A percentile compares a stretch with the other conserved stretches of the same genome.
Evolutionary conservation across 1,140 invertebrate genomes (phyloP).

Genomic region (Hirudo medicinalis): DNA sequence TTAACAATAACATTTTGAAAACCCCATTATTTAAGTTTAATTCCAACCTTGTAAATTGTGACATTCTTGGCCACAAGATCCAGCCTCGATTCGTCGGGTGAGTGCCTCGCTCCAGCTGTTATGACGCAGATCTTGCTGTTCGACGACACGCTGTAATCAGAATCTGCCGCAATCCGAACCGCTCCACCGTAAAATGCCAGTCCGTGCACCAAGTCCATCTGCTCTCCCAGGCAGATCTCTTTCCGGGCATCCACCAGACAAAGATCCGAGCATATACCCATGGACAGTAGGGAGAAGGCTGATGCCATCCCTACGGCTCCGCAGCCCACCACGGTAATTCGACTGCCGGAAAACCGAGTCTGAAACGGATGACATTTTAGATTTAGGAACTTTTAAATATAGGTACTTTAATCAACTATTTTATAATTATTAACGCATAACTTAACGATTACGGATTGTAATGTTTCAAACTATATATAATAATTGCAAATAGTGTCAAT

Average conservation of each 20-base stretch:
- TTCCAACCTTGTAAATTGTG: constrained; percentile 60
- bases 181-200: constrained; percentile 61
- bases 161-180: constrained; percentile 57
- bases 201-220: constrained; percentile 76
- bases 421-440: neutral
- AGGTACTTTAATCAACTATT: too few species aligned
- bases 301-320: constrained; percentile 86
- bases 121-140: constrained; percentile 70
- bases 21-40: neutral
- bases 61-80: constrained; percentile 74
- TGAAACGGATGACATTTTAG: neutral
- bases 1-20: neutral
- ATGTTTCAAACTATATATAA: too few species aligned
- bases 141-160: constrained; percentile 61
- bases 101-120: constrained; percentile 75
- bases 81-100: constrained; percentile 67
- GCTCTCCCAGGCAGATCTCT: constrained; percentile 72
- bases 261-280: constrained; percentile 66
- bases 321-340: constrained; percentile 67
- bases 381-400: too few species aligned
- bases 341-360: neutral
- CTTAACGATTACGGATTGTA: constrained; percentile 3
- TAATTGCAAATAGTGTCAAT: too few species aligned
- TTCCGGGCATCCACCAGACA: constrained; percentile 60
- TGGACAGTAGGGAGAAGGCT: constrained; percentile 67